Evolutionary conservation across 2,888 invertebrate species (phyloP).

Genomic region (Zootermopsis nevadensis): DNA sequence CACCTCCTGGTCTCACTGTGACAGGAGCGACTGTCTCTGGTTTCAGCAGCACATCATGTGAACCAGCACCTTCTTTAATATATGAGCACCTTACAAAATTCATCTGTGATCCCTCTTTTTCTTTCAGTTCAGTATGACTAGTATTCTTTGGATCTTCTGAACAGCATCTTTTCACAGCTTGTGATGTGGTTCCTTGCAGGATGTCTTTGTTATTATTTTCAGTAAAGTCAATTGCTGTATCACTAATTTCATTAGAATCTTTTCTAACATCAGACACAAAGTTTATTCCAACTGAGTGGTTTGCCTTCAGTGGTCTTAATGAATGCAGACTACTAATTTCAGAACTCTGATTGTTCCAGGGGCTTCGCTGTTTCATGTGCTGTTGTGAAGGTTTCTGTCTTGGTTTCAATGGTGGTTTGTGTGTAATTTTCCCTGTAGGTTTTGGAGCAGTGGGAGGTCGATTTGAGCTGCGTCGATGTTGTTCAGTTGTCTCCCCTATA

Average conservation of each 20-base stretch:
- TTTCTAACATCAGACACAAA: not conserved
- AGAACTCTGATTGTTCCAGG: constrained; percentile 1
- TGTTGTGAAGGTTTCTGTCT: constrained; percentile 44
- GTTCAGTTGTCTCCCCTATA: not conserved
- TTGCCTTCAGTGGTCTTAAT: constrained; percentile 30
- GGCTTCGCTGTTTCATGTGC: not conserved
- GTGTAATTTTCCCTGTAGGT: constrained; percentile 47
- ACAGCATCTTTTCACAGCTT: not conserved
- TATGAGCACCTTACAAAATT: not conserved
- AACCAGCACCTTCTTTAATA: not conserved
- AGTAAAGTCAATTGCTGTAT: no score
- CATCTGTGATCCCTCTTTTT: not conserved
- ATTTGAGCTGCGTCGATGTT: not conserved
- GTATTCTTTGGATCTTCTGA: not conserved
- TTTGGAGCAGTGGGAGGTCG: constrained; percentile 50
- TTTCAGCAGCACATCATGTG: not conserved
- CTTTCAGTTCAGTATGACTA: not conserved
- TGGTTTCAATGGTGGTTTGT: constrained; percentile 52
- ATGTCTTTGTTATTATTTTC: not conserved
- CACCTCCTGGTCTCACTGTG: constrained; percentile 42
- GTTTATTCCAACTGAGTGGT: constrained; percentile 3
- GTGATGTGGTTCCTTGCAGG: not conserved
- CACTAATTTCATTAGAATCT: not conserved
- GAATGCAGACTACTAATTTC: not conserved
- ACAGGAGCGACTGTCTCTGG: not conserved